Base-by-base conservation (phyloP, 2,797 vertebrate genomes). In the Enteromius trimaculatus region DNA sequence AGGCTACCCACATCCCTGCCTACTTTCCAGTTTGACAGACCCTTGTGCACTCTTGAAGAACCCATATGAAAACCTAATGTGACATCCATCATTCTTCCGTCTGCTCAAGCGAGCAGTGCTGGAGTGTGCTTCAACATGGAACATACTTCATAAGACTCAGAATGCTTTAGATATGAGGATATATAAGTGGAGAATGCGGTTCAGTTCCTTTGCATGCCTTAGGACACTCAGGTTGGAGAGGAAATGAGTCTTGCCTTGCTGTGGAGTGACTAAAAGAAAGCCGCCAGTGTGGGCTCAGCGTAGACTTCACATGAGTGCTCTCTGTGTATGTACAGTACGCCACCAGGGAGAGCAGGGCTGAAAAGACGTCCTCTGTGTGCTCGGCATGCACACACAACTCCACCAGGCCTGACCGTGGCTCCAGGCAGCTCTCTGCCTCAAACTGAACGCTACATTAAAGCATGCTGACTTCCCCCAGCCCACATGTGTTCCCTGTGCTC, bases 321-420 rank as follows among this genome's bases (percentile, higher is more conserved):
- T 76, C 70, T 51, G 42, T 80, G 66, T 82, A 53, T 75, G 29
- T 34, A 78, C 60, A 60, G 58, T 65, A n/a, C 16, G 13, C 55
- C 76, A 78, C 37, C 39, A 77, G 37, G 75, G n/a, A 16, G 69
- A 4, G 53, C 68, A 47, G 34, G 51, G 23, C 65, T 55, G 51
- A 55, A 64, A 81, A 81, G 80, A 14, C 5, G 0, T 74, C 42
- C 34, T 66, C 80, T 82, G 69, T 72, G 29, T 16, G 42, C 9
- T 49, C 69, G 6, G 13, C 31, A 55, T 13, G 10, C 70, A 13
- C 17, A 8, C 71, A 0, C 62, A 1, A 65, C 55, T 79, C 29
- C 77, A 79, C 77, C 70, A 66, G 69, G 55, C 49, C 77, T 75
- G 58, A 79, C 77, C 19, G 11, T 84, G 69, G 51, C 47, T 79